Evolutionary conservation across 2,888 invertebrate species (phyloP), one percentile per base, ranked within the genome.

Genomic region (Rhynchonema sp.): DNA sequence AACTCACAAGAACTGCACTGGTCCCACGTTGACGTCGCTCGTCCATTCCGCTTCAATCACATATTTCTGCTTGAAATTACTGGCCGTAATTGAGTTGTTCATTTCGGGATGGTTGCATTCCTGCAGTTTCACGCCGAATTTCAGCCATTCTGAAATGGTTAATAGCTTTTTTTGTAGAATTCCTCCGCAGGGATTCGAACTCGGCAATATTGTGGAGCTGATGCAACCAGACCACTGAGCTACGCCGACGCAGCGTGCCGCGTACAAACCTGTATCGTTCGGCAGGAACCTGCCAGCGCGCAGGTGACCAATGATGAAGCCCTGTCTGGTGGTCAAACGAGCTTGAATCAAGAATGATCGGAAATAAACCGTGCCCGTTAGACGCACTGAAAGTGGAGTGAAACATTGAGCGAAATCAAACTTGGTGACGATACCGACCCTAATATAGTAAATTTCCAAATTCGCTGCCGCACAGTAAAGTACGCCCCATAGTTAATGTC

Each of bases 1-100:
- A 23, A 59, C 59, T 20, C 26, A 61, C 61, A 56, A 38, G 55
- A 61, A 61, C 46, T 61, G 61, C 1, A 61, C 29, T 1, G 61
- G 56, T 30, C 61, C 61, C 1, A 49, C 52, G 20, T 56, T 56
- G n/a, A 30, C 6, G 26, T 30, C 23, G 46, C 13, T 26, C n/a
- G 2, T 20, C 61, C 61, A 61, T 1, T 22, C 1, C 6, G 28
- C 59, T 2, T 56, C 46, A 56, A 61, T 52, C 22, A n/a, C 26
- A 29, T 46, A 55, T 28, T 59, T 55, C 9, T 49, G 6, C 17
- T 56, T 54, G 52, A 46, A 27, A 53, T 59, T 23, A 28, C 27
- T 20, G 25, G 59, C 30, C 20, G 61, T 61, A 20, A 61, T 26
- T 3, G 59, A 59, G 30, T 59, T 56, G 56, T 61, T 56, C 25